Base-by-base conservation (phyloP, 2,888 invertebrate genomes). In the Microdon myrmicae region DNA sequence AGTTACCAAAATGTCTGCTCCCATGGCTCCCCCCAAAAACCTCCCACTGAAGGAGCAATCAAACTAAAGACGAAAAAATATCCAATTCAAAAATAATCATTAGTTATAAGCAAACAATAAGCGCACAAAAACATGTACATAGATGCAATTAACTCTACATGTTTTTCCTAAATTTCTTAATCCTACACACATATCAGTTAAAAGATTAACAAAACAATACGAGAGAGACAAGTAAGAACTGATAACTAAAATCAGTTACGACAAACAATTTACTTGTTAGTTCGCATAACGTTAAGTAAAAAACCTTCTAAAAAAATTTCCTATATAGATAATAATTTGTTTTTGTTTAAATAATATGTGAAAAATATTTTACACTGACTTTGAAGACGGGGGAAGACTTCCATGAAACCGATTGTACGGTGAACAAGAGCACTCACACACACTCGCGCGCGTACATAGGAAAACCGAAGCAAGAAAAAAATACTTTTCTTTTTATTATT, bases 1-100 rank as follows among this genome's bases (percentile, higher is more conserved):
- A 51, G 51, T 64, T 56, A 34, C 64, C 64, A 64, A 64, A 64
- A 64, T 64, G 64, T 64, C 64, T 64, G 64, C 64, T 59, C 31
- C 22, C 19, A 34, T 54, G 47, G 48, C 54, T 49, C 29, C 41
- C 64, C 51, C 49, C 17, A 13, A 32, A 16, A 29, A 7, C n/a
- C n/a, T n/a, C n/a, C n/a, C n/a, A n/a, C n/a, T n/a, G n/a, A n/a
- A n/a, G n/a, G n/a, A n/a, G n/a, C n/a, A n/a, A n/a, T n/a, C n/a
- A n/a, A n/a, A n/a, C n/a, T n/a, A 31, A 39, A 34, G n/a, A 23
- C 10, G 26, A 37, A 29, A 9, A 23, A 25, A 23, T 31, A 34
- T 34, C 35, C 20, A 37, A 28, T 2, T 7, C 20, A 10, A 22
- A 35, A 29, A 12, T 8, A 28, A 4, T 12, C 9, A 7, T 19